These are phyloP conservation scores for Nasonovia ribisnigri DNA, from an alignment of 2,888 invertebrate genomes.

Conservation along the genomic window DNA sequence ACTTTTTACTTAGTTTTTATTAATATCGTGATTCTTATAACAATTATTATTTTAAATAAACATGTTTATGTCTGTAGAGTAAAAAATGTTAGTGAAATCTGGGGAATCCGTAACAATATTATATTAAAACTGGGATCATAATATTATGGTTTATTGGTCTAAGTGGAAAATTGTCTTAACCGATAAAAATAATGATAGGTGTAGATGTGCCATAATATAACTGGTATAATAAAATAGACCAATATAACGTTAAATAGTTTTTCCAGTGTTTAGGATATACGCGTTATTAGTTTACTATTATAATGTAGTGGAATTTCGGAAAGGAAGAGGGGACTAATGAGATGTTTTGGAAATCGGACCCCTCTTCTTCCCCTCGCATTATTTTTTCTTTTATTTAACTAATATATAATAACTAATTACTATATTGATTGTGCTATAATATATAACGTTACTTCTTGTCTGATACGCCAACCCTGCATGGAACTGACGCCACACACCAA, in stretches of 20 bases:
- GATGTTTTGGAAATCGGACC: no score
- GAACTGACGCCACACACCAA: conserved; percentile 92
- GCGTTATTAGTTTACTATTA: no score
- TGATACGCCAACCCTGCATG: conserved; percentile 99
- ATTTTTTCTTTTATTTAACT: no score
- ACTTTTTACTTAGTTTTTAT: no score
- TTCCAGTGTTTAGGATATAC: not conserved
- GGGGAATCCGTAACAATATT: not conserved
- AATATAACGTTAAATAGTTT: not conserved
- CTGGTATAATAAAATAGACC: not conserved
- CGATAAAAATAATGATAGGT: not conserved
- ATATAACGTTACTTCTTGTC: conserved; percentile 90
- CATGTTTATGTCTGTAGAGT: not conserved
- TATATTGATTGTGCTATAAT: not conserved
- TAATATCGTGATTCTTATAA: no score
- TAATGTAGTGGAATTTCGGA: no score
- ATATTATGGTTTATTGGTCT: no score
- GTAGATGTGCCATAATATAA: no score
- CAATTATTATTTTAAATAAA: not conserved
- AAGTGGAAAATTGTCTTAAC: not conserved
- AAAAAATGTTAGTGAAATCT: not conserved
- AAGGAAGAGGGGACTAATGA: no score
- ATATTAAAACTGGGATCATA: no score
- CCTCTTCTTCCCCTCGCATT: no score
- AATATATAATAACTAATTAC: no score